Percentiles rank a stretch among this genome's conserved stretches.
Evolutionary conservation across 2,888 invertebrate genomes (phyloP).

Genomic region (Eurytoma californica): DNA sequence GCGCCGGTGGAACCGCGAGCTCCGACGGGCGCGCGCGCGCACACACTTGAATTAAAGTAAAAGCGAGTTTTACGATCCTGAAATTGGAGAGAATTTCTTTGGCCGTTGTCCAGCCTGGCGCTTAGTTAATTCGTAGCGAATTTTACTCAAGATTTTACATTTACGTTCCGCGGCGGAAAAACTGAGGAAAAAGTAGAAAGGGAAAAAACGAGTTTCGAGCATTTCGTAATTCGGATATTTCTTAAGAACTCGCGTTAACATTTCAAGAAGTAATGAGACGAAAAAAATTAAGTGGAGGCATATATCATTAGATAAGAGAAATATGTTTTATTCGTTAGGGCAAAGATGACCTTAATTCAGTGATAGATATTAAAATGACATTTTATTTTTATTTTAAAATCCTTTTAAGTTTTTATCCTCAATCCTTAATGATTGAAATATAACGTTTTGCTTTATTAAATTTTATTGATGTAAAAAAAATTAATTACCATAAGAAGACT

Average conservation of each 20-base stretch:
- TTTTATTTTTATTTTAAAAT: too few relatives aligned
- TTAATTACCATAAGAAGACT: too few relatives aligned
- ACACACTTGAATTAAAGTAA: slow-evolving; percentile 53
- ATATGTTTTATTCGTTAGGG: background rate
- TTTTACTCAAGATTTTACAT: slow-evolving; percentile 23
- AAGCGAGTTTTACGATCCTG: slow-evolving; percentile 55
- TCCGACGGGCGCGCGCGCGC: background rate
- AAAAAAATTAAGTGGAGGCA: background rate
- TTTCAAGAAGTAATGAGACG: too few relatives aligned
- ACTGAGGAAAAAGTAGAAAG: slow-evolving; percentile 11
- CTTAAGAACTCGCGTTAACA: slow-evolving; percentile 3
- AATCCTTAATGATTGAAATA: too few relatives aligned
- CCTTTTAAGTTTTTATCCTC: too few relatives aligned
- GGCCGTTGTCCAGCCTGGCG: slow-evolving; percentile 15
- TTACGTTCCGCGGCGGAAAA: slow-evolving; percentile 18
- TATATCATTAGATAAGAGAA: slow-evolving; percentile 4
- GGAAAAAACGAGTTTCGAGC: slow-evolving; percentile 31
- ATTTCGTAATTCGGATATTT: slow-evolving; percentile 43
- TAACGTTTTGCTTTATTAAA: too few relatives aligned
- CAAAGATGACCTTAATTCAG: too few relatives aligned
- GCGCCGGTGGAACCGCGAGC: slow-evolving; percentile 1
- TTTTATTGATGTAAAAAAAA: too few relatives aligned
- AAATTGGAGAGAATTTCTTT: slow-evolving; percentile 55
- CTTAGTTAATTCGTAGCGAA: slow-evolving; percentile 30
- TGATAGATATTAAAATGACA: too few relatives aligned